Percentiles rank a stretch among this genome's conserved stretches.
These are phyloP conservation scores for Netelia virgata DNA, from an alignment of 2,888 invertebrate species.

Conservation along the genomic window DNA sequence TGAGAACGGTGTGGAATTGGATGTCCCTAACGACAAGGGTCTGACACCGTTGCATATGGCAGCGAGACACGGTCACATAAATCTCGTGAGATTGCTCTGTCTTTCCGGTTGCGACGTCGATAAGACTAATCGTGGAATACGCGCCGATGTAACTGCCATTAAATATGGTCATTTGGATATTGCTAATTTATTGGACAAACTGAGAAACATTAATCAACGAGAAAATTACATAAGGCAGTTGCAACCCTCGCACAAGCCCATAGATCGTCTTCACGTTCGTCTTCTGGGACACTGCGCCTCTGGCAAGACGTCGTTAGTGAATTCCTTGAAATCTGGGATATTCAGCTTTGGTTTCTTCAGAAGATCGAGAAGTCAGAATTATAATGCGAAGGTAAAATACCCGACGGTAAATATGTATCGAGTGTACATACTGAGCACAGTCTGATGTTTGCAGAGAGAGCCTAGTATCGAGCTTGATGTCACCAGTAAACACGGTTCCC, in stretches of 20 bases:
- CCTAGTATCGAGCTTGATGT: conserved; percentile 87
- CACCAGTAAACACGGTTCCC: conserved; percentile 87
- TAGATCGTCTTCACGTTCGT: conserved; percentile 89
- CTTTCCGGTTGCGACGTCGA: conserved; percentile 90
- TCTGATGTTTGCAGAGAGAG: conserved; percentile 82
- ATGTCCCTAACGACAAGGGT: conserved; percentile 88
- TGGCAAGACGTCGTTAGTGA: conserved; percentile 90
- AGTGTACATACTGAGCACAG: neutral
- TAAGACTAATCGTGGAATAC: conserved; percentile 89
- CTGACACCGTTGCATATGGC: conserved; percentile 90
- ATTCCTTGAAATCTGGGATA: conserved; percentile 89
- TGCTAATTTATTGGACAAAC: conserved; percentile 88
- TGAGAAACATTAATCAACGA: conserved; percentile 87
- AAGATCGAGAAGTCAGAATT: conserved; percentile 85
- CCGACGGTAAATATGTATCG: neutral
- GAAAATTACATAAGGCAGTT: conserved; percentile 88
- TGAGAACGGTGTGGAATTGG: conserved; percentile 85
- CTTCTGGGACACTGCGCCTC: conserved; percentile 90
- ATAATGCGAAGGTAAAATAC: conserved; percentile 78
- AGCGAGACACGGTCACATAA: conserved; percentile 89
- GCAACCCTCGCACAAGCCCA: conserved; percentile 86
- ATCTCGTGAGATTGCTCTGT: conserved; percentile 89
- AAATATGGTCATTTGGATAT: conserved; percentile 90
- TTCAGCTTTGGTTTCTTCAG: conserved; percentile 88
- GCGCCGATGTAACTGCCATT: conserved; percentile 91